phyloP scores from a whole-genome alignment of 2,888 invertebrate species.

The Rhopalosiphum nymphaeae region DNA sequence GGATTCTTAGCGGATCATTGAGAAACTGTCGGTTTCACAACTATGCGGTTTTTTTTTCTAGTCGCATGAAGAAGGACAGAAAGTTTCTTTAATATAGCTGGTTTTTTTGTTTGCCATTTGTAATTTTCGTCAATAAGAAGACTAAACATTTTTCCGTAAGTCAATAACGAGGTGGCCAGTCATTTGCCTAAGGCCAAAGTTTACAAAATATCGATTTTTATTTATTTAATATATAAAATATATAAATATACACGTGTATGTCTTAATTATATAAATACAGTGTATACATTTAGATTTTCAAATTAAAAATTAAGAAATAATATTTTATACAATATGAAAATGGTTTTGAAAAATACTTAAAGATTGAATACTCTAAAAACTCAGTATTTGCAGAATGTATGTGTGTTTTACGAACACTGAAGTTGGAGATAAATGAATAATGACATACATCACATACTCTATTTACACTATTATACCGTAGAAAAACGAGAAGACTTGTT shows the following conservation, averaged over 20 bases:
- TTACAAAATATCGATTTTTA: not conserved
- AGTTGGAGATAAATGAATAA: no score
- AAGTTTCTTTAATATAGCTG: not conserved
- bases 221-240: not conserved
- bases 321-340: not conserved
- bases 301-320: not conserved
- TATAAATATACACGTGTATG: not conserved
- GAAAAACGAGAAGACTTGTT: no score
- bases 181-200: not conserved
- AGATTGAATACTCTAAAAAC: not conserved
- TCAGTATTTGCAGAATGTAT: no score
- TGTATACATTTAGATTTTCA: not conserved
- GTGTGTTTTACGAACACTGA: no score
- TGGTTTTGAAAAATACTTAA: not conserved
- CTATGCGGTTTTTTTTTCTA: not conserved
- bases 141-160: not conserved
- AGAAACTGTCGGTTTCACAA: conserved; percentile 4
- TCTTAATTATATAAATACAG: not conserved
- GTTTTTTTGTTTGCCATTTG: not conserved
- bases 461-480: no score
- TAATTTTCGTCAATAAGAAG: not conserved
- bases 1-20: not conserved
- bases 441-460: no score
- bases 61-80: not conserved
- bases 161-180: not conserved